Conservation (phyloP, 1,140 invertebrate species). For the Drosophila kohkoa region DNA sequence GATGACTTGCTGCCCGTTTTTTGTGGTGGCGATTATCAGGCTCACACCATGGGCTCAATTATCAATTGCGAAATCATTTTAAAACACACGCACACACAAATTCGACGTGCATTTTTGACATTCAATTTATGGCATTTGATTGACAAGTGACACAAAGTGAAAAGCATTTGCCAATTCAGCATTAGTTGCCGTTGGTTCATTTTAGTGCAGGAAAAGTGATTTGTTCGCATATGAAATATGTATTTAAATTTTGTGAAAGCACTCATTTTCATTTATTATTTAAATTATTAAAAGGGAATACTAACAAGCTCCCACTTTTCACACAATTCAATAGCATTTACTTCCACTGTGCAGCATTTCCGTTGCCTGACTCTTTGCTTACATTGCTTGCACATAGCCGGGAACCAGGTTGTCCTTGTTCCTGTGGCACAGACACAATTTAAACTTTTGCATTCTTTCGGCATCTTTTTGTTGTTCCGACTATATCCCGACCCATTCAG, state of each 20-base stretch:
- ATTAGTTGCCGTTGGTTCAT: background rate
- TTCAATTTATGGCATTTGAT: background rate
- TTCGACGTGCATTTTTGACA: background rate
- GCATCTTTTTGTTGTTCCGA: slow-evolving; percentile 18
- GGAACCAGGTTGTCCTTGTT: slow-evolving; percentile 7
- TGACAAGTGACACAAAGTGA: background rate
- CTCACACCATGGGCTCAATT: slow-evolving; percentile 13
- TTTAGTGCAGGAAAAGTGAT: background rate
- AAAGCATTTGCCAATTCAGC: background rate
- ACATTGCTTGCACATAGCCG: background rate
- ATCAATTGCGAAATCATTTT: background rate
- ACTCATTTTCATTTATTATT: too few relatives aligned
- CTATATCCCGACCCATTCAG: slow-evolving; percentile 9
- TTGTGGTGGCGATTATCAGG: slow-evolving; percentile 22
- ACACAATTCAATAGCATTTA: background rate
- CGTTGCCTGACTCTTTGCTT: background rate
- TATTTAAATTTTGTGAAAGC: too few relatives aligned
- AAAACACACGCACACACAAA: background rate
- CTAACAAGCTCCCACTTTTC: too few relatives aligned
- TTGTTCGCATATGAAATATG: too few relatives aligned
- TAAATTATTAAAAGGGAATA: too few relatives aligned
- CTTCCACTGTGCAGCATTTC: slow-evolving; percentile 15
- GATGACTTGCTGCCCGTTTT: slow-evolving; percentile 8
- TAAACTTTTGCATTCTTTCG: slow-evolving; percentile 47
- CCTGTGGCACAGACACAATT: slow-evolving; percentile 36